These are phyloP conservation scores for Phainopepla nitens DNA, from an alignment of 2,113 vertebrate species.

Conservation along the genomic window DNA sequence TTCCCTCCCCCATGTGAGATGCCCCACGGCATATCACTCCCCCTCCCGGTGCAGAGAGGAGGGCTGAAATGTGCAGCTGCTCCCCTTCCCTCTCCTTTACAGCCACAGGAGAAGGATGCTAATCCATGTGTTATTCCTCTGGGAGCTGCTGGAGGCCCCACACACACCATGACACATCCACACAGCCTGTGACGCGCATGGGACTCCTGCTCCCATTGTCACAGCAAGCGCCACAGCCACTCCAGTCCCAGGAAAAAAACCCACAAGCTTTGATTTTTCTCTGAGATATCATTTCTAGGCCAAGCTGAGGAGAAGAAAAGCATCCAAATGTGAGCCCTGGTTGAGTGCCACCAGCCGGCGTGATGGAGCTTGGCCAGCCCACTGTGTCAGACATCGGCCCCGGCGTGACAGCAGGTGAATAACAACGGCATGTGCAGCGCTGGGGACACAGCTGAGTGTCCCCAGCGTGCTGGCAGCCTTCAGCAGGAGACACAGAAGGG, in stretches of 20 bases:
- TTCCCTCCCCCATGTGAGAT: background rate
- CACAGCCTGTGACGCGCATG: fast-evolving
- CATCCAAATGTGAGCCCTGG: background rate
- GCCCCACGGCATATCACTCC: background rate
- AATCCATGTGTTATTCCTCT: background rate
- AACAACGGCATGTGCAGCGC: fast-evolving
- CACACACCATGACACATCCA: background rate
- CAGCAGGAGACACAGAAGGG: background rate
- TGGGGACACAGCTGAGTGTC: background rate
- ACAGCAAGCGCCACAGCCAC: fast-evolving
- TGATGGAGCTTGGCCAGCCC: background rate
- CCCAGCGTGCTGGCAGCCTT: fast-evolving
- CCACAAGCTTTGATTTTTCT: slow-evolving; percentile 24
- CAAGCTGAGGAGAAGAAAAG: background rate
- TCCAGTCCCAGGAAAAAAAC: background rate
- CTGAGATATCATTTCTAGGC: slow-evolving; percentile 34
- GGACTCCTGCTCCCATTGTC: background rate
- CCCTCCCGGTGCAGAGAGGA: background rate
- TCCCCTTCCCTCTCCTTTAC: background rate
- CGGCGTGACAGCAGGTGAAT: fast-evolving
- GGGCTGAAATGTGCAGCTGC: background rate
- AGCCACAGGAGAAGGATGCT: background rate
- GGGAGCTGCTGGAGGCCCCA: background rate
- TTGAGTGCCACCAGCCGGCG: background rate
- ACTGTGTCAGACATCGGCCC: fast-evolving